Conservation (phyloP, 2,888 invertebrate species). For the Alitta virens region DNA sequence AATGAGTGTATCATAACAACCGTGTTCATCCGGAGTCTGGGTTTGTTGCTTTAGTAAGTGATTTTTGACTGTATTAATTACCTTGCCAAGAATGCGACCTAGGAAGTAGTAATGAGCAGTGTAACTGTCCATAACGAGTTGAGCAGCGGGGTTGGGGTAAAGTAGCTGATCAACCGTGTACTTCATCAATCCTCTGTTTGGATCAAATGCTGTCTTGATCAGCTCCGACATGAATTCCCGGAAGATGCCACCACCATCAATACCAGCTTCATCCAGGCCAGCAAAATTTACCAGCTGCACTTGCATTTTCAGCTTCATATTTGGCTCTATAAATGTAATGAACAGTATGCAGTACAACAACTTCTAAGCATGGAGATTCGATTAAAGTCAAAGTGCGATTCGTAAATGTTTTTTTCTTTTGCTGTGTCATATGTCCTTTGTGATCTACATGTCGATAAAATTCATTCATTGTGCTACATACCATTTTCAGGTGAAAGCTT, state of each 20-base stretch:
- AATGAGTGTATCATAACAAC: no score
- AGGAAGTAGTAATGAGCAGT: conserved; percentile 90
- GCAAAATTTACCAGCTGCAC: conserved; percentile 87
- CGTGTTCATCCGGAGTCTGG: no score
- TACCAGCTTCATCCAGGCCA: conserved; percentile 91
- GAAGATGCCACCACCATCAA: conserved; percentile 96
- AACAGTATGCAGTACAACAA: not conserved
- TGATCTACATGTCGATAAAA: no score
- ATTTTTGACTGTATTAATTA: conserved; percentile 37
- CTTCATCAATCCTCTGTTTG: conserved; percentile 88
- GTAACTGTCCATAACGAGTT: conserved; percentile 76
- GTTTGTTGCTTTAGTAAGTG: no score
- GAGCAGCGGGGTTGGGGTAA: conserved; percentile 93
- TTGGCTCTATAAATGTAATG: conserved; percentile 78
- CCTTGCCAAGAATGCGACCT: conserved; percentile 90
- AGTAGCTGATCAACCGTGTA: conserved; percentile 87
- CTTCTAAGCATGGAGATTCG: not conserved
- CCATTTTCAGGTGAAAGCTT: conserved; percentile 87
- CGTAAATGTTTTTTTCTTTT: no score
- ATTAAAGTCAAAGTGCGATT: not conserved
- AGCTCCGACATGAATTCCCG: conserved; percentile 92
- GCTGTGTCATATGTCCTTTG: no score
- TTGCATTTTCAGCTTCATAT: conserved; percentile 79
- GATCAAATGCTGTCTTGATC: conserved; percentile 90
- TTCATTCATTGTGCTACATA: conserved; percentile 52